Conservation (phyloP, 2,888 invertebrate genomes). For the Penaeus monodon region DNA sequence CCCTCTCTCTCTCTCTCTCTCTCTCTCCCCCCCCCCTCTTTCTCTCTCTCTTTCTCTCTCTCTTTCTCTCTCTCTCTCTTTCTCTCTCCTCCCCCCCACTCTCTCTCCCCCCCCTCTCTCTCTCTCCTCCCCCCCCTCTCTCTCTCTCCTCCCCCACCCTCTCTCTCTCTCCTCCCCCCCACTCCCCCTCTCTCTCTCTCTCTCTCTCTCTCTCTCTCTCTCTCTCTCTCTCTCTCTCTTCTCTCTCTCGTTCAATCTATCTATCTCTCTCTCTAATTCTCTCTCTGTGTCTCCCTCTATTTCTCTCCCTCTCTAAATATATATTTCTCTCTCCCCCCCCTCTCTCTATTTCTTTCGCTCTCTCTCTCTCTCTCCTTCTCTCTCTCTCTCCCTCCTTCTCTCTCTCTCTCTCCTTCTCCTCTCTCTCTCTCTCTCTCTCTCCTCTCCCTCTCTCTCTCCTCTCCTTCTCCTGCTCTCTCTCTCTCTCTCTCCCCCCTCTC, state of each 20-base stretch:
- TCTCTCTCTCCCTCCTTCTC: accelerated
- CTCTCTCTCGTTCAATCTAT: too few relatives aligned
- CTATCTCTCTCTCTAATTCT: too few relatives aligned
- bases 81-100: background rate
- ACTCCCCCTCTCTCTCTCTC: background rate
- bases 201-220: background rate
- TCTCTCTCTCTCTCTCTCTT: too few relatives aligned
- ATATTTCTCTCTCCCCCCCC: background rate
- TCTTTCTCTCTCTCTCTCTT: background rate
- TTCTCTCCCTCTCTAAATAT: too few relatives aligned
- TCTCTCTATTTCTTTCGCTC: background rate
- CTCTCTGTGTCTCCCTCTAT: too few relatives aligned
- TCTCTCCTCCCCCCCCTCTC: background rate
- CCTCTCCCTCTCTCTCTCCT: too few relatives aligned
- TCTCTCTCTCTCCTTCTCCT: too few relatives aligned
- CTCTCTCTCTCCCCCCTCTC: background rate
- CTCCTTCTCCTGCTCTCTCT: background rate
- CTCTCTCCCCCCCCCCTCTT: background rate
- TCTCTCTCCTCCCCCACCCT: background rate
- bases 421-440: background rate
- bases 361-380: too few relatives aligned
- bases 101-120: background rate
- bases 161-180: background rate
- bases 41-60: accelerated
- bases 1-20: background rate